Base-by-base conservation (phyloP, 30 jellyfish, hydroid and myxozoan species). In the Aurelia aurita complex sp. Pacific region DNA sequence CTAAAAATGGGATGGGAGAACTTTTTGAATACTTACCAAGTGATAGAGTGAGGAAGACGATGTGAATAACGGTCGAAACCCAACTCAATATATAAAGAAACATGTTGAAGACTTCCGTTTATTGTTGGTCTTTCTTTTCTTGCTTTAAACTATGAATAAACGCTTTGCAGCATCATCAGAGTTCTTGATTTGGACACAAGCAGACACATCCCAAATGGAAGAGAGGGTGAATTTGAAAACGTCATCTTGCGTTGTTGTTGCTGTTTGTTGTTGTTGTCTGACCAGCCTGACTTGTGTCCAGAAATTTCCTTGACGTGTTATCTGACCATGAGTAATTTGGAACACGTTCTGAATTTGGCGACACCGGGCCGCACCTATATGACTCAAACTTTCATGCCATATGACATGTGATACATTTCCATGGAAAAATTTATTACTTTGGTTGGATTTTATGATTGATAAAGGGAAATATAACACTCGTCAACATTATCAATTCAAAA, bases 1-100 rank as follows among this genome's bases (percentile, higher is more conserved):
- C 12, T 5, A 43, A 43, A 46, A 46, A 46, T 0, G 1, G 12
- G 6, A 40, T 1, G 57, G 57, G 8, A 14, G 8, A 46, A 13
- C 8, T 46, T 46, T 1, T 46, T 13, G 57, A 46, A 51, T 34
- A 73, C 97, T 70, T 74, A 91, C 98, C 98, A 29, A 91, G 85
- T 35, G 98, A 85, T 19, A 91, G 64, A 17, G 98, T 91, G 5
- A 80, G 83, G 76, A 91, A 91, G 16, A 91, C 76, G 63, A 91
- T 85, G 67, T 91, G 98, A 62, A 91, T 77, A 38, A 86, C 83
- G 9, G 98, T 85, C 7, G 98, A 86, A 8, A 91, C 42, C 96
- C 96, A 91, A 51, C 94, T 91, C 79, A 91, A 60, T 35, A 85
- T 59, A 62, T 91, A 86, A 46, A 91, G 80, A 74, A 84, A 91